These are phyloP conservation scores for Mimachlamys varia DNA, from an alignment of 2,888 invertebrate genomes.

Conservation along the genomic window DNA sequence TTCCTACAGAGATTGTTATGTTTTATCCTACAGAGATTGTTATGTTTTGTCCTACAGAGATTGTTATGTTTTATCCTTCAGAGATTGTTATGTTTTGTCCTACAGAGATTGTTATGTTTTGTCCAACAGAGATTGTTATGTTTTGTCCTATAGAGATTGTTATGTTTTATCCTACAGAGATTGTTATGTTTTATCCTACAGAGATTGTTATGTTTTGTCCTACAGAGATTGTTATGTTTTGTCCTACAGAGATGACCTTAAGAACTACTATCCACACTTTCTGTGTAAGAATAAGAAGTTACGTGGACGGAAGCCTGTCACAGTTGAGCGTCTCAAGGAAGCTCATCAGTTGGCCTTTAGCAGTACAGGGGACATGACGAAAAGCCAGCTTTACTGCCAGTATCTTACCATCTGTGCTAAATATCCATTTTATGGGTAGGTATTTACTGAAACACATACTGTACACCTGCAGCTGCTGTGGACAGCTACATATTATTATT, in stretches of 20 bases:
- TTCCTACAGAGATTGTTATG: no score
- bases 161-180: no score
- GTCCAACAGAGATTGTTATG: neutral
- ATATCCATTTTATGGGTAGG: conserved; percentile 13
- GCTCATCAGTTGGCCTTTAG: neutral
- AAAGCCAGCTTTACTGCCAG: neutral
- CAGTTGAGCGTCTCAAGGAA: neutral
- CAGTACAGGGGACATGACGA: neutral
- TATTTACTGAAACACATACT: neutral
- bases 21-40: no score
- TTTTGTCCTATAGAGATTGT: no score
- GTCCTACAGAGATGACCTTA: neutral
- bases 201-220: no score
- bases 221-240: no score
- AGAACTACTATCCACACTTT: neutral
- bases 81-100: no score
- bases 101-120: no score
- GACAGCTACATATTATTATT: no score
- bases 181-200: no score
- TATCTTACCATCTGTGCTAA: neutral
- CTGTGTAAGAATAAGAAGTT: neutral
- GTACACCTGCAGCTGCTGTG: neutral
- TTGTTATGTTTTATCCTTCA: no score
- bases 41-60: no score
- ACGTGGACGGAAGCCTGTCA: neutral